Base-by-base conservation (phyloP, 2,888 invertebrate genomes). In the Leucophenga montana region DNA sequence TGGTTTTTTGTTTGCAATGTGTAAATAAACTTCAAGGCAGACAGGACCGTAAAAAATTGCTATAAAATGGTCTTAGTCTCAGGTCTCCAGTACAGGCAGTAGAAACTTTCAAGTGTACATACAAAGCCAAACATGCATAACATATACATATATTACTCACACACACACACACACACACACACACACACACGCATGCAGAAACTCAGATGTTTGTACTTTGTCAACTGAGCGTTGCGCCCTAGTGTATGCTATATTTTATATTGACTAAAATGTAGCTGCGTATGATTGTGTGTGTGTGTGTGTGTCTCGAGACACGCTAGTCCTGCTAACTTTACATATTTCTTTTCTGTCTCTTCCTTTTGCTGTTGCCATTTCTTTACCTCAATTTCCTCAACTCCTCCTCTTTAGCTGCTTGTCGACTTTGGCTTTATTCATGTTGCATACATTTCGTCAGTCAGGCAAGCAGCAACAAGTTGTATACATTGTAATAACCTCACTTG, bases 381-480 rank as follows among this genome's bases (percentile, higher is more conserved):
- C 33, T 33, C 31, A 56, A 13, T 56, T 20, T 27, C 14, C 22
- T 3, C 3, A 9, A 11, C 14, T 11, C 8, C 14, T 16, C 14
- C 11, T 39, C 27, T 56, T n/a, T 22, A 14, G 16, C 27, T 64
- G 0, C 13, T 18, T 22, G 22, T 48, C 22, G 62, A 39, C 8
- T 39, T 39, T 39, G 39, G 39, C 39, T 39, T 39, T 39, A 39
- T 39, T 39, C 39, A 39, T 64, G 46, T 64, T 64, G 62, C 62
- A 64, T 61, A 64, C 27, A 22, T 46, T 64, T 22, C 9, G 20
- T 20, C 57, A 59, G 16, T n/a, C 39, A 39, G n/a, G 57, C 31
- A n/a, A 59, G 33, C 62, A 64, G 62, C 62, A 64, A 64, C 62
- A 64, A 64, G 62, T 64, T 48, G 62, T 64, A 39, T 9, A n/a